Percentiles rank a stretch among this genome's conserved stretches.
Evolutionary conservation across 2,888 invertebrate genomes (phyloP).

Genomic region (Diabrotica balteata): DNA sequence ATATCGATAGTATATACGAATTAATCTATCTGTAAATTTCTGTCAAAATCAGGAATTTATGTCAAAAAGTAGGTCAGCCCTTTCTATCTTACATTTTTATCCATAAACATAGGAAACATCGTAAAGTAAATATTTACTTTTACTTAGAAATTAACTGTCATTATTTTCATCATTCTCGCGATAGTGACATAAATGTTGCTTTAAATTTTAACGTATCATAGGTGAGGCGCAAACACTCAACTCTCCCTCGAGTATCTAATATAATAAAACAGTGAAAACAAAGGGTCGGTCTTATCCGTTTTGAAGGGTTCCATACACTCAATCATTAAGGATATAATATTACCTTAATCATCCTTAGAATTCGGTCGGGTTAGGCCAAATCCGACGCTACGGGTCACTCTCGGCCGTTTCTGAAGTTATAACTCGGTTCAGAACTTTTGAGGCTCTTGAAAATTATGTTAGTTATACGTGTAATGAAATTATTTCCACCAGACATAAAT

Average conservation of each 20-base stretch:
- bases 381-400: constrained; percentile 19
- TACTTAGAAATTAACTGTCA: too few species aligned
- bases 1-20: too few species aligned
- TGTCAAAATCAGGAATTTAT: too few species aligned
- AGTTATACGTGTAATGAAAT: background rate
- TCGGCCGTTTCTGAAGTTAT: constrained; percentile 13
- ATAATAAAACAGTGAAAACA: constrained; percentile 12
- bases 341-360: constrained; percentile 26
- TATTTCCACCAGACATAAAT: too few species aligned
- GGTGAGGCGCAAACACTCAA: background rate
- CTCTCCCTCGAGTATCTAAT: constrained; percentile 5
- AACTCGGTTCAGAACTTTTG: constrained; percentile 12
- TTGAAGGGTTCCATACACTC: constrained; percentile 20
- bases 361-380: constrained; percentile 15
- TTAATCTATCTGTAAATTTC: too few species aligned
- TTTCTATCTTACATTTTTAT: too few species aligned
- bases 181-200: too few species aligned
- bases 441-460: constrained; percentile 1
- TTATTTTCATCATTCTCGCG: too few species aligned
- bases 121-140: too few species aligned
- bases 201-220: too few species aligned
- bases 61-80: too few species aligned
- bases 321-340: constrained; percentile 27
- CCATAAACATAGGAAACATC: too few species aligned
- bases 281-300: constrained; percentile 21